phyloP scores from a whole-genome alignment of 2,113 vertebrate species.

The Jaculus jaculus region DNA sequence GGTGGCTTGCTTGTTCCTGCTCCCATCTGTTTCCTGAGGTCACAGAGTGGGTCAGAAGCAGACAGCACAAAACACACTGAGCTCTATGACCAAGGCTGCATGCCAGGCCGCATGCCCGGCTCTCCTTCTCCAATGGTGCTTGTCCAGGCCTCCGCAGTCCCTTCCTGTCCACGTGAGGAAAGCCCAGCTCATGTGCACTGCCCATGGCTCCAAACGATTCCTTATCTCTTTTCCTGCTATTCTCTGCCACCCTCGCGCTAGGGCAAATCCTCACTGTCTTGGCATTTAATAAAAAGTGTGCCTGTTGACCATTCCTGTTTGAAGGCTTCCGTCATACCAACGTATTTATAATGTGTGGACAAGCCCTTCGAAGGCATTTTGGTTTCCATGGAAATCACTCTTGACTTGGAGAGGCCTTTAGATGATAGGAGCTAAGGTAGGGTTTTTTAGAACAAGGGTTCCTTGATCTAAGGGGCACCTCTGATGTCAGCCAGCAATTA shows the following conservation, averaged over 20 bases:
- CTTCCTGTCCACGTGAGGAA: background rate
- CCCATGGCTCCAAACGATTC: no score
- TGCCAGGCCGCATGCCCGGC: background rate
- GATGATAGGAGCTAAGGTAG: background rate
- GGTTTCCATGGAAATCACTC: background rate
- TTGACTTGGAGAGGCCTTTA: constrained; percentile 1
- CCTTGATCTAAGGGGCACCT: background rate
- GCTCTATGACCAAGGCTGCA: background rate
- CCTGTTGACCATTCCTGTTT: constrained; percentile 2
- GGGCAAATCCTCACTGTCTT: background rate
- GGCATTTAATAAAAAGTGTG: background rate
- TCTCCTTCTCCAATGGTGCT: accelerated
- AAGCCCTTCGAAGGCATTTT: background rate
- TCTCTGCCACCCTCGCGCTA: background rate
- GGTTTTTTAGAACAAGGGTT: background rate
- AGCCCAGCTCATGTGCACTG: background rate
- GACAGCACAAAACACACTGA: background rate
- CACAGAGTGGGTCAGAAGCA: background rate
- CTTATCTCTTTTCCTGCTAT: background rate
- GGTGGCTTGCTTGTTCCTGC: background rate
- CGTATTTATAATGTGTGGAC: constrained; percentile 47
- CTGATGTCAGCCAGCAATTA: background rate
- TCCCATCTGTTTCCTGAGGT: background rate
- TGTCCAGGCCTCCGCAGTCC: background rate
- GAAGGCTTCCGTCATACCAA: constrained; percentile 21